Evolutionary conservation across 2,888 invertebrate species (phyloP).

Genomic region (Sepioteuthis lessoniana): DNA sequence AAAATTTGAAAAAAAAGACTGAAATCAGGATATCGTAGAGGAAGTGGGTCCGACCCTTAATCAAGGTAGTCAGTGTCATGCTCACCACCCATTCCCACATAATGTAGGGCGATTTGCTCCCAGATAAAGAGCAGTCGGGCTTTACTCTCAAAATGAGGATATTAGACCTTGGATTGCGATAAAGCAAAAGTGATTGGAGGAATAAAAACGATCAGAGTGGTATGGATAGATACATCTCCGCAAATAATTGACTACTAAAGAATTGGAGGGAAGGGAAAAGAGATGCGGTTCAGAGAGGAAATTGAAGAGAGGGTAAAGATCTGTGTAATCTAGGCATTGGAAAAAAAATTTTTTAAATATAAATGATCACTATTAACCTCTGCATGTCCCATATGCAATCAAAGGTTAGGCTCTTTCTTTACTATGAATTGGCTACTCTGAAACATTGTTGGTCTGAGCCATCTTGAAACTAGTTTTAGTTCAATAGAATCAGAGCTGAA

Average conservation of each 20-base stretch:
- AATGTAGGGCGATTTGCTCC: conserved; percentile 33
- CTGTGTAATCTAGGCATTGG: not conserved
- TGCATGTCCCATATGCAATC: not conserved
- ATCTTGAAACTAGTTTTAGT: not conserved
- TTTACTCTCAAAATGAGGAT: not conserved
- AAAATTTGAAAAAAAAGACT: not conserved
- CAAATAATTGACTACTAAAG: not conserved
- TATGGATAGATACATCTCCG: not conserved
- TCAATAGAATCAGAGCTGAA: not conserved
- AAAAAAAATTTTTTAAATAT: not conserved
- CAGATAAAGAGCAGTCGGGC: not conserved
- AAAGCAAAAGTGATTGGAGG: not conserved
- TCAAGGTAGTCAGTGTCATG: not conserved
- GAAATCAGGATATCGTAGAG: not conserved
- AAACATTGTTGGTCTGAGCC: conserved; percentile 11
- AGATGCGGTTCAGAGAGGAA: not conserved
- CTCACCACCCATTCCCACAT: not conserved
- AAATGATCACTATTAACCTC: conserved; percentile 15
- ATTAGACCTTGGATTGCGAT: conserved; percentile 33
- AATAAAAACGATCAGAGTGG: not conserved
- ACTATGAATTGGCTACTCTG: not conserved
- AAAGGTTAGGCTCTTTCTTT: not conserved
- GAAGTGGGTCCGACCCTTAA: conserved; percentile 33
- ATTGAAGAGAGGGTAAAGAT: conserved; percentile 13
- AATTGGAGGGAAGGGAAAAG: not conserved